Evolutionary conservation across 2,797 vertebrate species (phyloP), one percentile per base, ranked within the genome.

Genomic region (Melanotaenia trifasciata): DNA sequence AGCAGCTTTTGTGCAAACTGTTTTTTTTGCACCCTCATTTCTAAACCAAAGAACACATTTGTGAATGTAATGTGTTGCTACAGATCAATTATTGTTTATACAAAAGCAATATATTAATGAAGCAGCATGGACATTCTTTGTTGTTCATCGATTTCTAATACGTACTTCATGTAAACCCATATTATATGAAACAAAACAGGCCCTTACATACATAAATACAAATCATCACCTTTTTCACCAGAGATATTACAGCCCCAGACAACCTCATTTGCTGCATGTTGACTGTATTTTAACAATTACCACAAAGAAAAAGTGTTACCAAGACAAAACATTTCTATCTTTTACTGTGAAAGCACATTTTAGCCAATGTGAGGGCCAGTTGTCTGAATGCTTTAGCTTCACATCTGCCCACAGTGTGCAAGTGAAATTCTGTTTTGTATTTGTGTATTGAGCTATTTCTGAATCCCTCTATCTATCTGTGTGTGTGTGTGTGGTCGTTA

Each of bases 371-470:
- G 85, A 79, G 67, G 87, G 84, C 78, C 82, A 81, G 81, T 84
- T 75, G 72, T 90, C 86, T 78, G 71, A 67, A 80, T 80, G 86
- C 81, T 85, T 79, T 50, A 87, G 76, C 81, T 91, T 89, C 83
- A 89, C 85, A 85, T 92, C 87, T 90, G 90, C 89, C 87, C 84
- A 89, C 85, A 80, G 74, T 70, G 79, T 54, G 68, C 84, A 84
- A 87, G 87, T 84, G 74, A 85, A 89, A 87, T 90, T 88, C 69
- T 84, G 87, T 80, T 70, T 80, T 80, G 76, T 75, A 81, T 89
- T 83, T 87, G 80, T 84, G 86, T 88, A 87, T 84, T 76, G 69
- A 81, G 83, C 87, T 90, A 92, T 92, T 92, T 93, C 72, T 90
- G 86, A 82, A 76, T 81, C 76, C 62, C 71, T 26, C 36, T 87